These are phyloP conservation scores for Dromococcyx pavoninus DNA, from an alignment of 2,797 vertebrate species.

Conservation along the genomic window DNA sequence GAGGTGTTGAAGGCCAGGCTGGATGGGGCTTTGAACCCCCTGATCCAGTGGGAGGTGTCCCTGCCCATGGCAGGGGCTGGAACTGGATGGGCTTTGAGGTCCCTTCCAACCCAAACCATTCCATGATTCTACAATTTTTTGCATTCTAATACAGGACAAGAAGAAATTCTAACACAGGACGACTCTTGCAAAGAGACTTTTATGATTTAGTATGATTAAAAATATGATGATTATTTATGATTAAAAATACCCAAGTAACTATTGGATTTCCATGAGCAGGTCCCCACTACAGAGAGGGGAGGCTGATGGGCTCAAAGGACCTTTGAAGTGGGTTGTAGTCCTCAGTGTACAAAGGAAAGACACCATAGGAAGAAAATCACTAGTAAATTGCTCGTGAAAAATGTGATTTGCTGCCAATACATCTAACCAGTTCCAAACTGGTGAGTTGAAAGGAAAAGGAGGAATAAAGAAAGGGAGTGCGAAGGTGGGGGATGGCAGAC, in stretches of 20 bases:
- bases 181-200: background rate
- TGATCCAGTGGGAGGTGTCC: too few species aligned
- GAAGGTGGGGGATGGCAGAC: background rate
- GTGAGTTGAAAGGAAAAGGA: background rate
- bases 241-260: background rate
- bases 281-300: background rate
- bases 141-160: fast-evolving
- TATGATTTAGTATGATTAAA: background rate
- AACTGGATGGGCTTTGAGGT: too few species aligned
- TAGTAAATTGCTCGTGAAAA: background rate
- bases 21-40: too few species aligned
- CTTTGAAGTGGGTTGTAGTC: background rate
- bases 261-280: background rate
- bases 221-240: too few species aligned
- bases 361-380: background rate
- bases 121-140: too few species aligned
- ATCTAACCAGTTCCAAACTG: fast-evolving
- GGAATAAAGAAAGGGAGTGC: background rate
- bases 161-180: background rate
- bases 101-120: too few species aligned
- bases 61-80: too few species aligned
- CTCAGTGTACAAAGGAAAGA: background rate
- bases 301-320: background rate
- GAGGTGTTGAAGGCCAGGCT: too few species aligned
- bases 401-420: background rate